These are phyloP conservation scores for Nezara viridula DNA, from an alignment of 2,888 invertebrate genomes.

Conservation along the genomic window DNA sequence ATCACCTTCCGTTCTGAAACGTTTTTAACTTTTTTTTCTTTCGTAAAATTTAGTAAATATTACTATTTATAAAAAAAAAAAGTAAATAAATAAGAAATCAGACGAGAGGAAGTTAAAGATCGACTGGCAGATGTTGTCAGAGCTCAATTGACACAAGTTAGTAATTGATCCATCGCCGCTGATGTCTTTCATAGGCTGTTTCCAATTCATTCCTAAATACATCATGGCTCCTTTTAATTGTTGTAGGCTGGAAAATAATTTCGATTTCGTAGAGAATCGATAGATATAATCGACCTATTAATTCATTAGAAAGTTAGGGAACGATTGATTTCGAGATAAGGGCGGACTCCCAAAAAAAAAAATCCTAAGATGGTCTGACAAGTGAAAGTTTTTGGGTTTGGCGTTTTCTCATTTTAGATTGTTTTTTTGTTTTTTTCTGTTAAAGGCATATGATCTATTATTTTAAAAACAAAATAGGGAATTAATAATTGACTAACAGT, in stretches of 20 bases:
- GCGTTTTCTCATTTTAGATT: not conserved
- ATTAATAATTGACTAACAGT: too few species aligned
- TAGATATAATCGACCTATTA: not conserved
- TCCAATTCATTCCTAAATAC: not conserved
- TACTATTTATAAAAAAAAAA: too few species aligned
- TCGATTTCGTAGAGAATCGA: not conserved
- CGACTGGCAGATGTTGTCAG: not conserved
- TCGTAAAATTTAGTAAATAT: not conserved
- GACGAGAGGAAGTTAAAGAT: not conserved
- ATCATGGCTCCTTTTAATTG: not conserved
- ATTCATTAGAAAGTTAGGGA: conserved; percentile 3
- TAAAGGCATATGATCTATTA: not conserved
- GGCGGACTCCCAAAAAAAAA: not conserved
- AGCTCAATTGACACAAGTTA: not conserved
- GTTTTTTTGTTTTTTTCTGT: not conserved
- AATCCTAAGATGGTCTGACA: not conserved
- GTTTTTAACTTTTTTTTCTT: not conserved
- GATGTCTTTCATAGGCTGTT: not conserved
- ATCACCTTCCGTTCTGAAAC: not conserved
- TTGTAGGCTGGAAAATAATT: not conserved
- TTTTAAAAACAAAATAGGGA: not conserved
- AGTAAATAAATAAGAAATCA: not conserved
- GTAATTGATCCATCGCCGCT: not conserved
- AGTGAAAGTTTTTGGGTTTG: conserved; percentile 1
- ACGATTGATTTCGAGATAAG: not conserved